phyloP scores from a whole-genome alignment of 2,888 invertebrate species.

The Laspeyria flexula region DNA sequence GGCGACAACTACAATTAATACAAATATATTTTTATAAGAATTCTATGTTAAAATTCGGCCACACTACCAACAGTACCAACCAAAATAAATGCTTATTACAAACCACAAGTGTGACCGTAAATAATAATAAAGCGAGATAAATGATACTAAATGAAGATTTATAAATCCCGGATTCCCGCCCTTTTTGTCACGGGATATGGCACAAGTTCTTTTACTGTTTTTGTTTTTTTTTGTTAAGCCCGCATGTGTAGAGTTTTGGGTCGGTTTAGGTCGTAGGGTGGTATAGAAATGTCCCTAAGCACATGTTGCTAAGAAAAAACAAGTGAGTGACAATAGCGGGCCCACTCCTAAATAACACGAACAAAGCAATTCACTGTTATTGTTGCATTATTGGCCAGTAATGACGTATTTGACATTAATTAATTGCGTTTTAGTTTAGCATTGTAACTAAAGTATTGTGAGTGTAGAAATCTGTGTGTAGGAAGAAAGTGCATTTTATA shows the following conservation, averaged over 20 bases:
- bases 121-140: conserved; percentile 16
- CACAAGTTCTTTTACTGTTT: conserved; percentile 29
- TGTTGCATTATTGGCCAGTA: conserved; percentile 34
- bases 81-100: neutral
- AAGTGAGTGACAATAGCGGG: conserved; percentile 55
- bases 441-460: neutral
- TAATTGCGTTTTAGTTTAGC: conserved; percentile 29
- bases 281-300: conserved; percentile 59
- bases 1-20: no score
- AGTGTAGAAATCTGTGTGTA: neutral
- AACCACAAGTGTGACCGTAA: neutral
- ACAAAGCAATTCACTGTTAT: conserved; percentile 36
- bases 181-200: conserved; percentile 17
- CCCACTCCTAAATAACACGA: conserved; percentile 27
- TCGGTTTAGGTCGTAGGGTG: conserved; percentile 53
- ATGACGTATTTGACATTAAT: conserved; percentile 38
- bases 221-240: conserved; percentile 52
- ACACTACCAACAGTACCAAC: neutral
- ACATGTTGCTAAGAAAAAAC: conserved; percentile 71
- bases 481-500: neutral
- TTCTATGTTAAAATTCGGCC: no score
- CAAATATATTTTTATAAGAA: no score
- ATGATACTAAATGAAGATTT: conserved; percentile 36
- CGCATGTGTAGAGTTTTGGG: conserved; percentile 68
- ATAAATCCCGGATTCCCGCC: conserved; percentile 22